phyloP scores from a whole-genome alignment of 2,797 vertebrate species.

The Pithecia hirsuta region DNA sequence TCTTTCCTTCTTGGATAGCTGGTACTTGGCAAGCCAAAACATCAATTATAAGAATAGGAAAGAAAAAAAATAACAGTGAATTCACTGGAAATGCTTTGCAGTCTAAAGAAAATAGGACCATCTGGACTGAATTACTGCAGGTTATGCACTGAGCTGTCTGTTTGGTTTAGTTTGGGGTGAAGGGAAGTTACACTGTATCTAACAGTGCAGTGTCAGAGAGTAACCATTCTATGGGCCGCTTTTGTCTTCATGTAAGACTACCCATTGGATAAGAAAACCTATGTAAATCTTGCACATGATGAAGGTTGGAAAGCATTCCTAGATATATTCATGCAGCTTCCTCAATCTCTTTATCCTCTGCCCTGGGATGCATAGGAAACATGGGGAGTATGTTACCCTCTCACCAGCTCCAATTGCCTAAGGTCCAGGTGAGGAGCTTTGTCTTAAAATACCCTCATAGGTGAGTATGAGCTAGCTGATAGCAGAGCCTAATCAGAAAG shows the following conservation, averaged over 20 bases:
- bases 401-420: neutral
- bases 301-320: neutral
- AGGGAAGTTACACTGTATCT: conserved; percentile 31
- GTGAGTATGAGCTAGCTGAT: neutral
- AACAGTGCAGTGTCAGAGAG: conserved; percentile 65
- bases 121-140: conserved; percentile 80
- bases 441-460: neutral
- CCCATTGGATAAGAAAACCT: conserved; percentile 13
- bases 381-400: neutral
- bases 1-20: conserved; percentile 64
- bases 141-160: conserved; percentile 58
- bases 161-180: conserved; percentile 63
- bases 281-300: neutral
- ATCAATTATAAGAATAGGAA: conserved; percentile 66
- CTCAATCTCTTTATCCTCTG: neutral
- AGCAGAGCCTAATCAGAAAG: neutral
- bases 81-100: conserved; percentile 79
- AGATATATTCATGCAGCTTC: neutral
- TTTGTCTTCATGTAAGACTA: conserved; percentile 60
- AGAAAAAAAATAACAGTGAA: conserved; percentile 79
- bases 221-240: conserved; percentile 53
- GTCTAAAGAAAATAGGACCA: conserved; percentile 80
- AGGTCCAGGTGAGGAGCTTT: neutral
- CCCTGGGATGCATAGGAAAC: neutral
- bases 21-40: conserved; percentile 70